Conservation (phyloP, 1,140 invertebrate species). For the Nomia melanderi region DNA sequence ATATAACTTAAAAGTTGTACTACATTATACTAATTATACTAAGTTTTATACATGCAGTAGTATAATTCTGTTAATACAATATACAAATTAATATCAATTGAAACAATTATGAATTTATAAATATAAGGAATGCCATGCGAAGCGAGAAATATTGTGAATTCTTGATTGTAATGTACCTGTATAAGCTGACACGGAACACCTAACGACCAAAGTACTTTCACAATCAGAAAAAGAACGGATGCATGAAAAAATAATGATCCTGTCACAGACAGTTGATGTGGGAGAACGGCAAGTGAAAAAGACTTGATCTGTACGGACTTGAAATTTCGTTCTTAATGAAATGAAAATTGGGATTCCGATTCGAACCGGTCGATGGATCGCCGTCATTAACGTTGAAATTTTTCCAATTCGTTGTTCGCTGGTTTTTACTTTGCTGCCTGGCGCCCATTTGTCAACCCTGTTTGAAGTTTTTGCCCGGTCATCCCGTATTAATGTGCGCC, state of each 20-base stretch:
- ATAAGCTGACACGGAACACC: not conserved
- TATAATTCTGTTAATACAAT: too few species aligned
- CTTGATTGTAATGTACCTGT: not conserved
- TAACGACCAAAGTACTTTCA: not conserved
- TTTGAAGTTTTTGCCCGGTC: slow-evolving; percentile 45
- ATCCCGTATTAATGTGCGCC: slow-evolving; percentile 41
- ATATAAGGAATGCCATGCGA: too few species aligned
- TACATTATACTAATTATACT: too few species aligned
- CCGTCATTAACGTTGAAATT: slow-evolving; percentile 55
- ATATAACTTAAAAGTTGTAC: too few species aligned
- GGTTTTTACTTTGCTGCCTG: slow-evolving; percentile 16
- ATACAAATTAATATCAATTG: too few species aligned
- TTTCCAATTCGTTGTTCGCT: slow-evolving; percentile 47
- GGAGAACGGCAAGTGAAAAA: not conserved
- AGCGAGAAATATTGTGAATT: not conserved
- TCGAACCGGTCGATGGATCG: slow-evolving; percentile 56
- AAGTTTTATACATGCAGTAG: too few species aligned
- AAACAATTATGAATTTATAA: too few species aligned
- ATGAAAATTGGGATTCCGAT: slow-evolving; percentile 61
- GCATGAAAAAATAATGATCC: slow-evolving; percentile 11
- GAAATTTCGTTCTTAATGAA: slow-evolving; percentile 65
- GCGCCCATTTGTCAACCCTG: slow-evolving; percentile 37
- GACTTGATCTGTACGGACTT: not conserved
- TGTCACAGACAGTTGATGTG: not conserved
- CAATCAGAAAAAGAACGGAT: slow-evolving; percentile 6